Base-by-base conservation (phyloP, 2,797 vertebrate genomes). In the Protonibea diacanthus region DNA sequence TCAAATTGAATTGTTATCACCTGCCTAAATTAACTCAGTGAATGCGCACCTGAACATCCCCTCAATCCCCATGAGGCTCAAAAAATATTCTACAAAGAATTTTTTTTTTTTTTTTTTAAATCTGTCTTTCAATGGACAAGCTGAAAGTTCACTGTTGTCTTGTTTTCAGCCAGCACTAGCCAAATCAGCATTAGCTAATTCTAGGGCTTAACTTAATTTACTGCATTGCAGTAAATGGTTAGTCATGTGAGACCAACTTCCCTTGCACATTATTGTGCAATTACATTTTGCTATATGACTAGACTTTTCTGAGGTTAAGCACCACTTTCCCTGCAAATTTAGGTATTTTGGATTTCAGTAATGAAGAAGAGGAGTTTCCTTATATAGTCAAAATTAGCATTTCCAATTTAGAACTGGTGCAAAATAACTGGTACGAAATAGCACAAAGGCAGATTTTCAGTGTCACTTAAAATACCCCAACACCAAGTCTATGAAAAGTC, bases 291-390 rank as follows among this genome's bases (percentile, higher is more conserved):
- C 29, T 38, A 15, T 29, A 17, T 29, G 53, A 29, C 25, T 33
- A n/a, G 14, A 20, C 40, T 18, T 25, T 61, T 45, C 5, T 45
- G 15, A 47, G 25, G 57, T 33, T 40, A 7, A n/a, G 42, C 15
- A 14, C 14, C 18, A 42, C 4, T 57, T 9, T 27, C 20, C 5
- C 10, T 27, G 33, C 33, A 25, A 52, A 49, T 38, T 49, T 59
- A 2, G 15, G 1, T 23, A 61, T 27, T n/a, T 27, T 27, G 17
- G 47, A 71, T 33, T 48, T 38, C 20, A n/a, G 20, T 29, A 45
- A 57, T 59, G 20, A 69, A 71, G 58, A 52, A 71, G 2, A 63
- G 20, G 14, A 63, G 21, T 6, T 11, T 55, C 55, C 15, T 23
- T 13, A 38, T 17, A n/a, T 25, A 25, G 17, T 3, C 10, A 17